Base-by-base conservation (phyloP, 2,888 invertebrate species). In the Tyria jacobaeae region DNA sequence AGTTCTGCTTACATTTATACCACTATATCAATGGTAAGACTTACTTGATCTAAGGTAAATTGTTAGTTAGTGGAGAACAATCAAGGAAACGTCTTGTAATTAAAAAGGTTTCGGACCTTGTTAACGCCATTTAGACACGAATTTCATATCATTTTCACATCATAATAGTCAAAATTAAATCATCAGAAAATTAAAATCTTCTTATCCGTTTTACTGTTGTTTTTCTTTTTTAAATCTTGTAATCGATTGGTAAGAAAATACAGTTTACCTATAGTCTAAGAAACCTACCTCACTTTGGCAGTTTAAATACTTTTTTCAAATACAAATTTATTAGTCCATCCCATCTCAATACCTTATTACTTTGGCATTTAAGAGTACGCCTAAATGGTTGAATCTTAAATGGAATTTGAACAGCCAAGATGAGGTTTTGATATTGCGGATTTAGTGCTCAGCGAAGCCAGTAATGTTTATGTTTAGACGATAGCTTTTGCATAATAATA, bases 321-420 rank as follows among this genome's bases (percentile, higher is more conserved):
- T 73, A 41, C 44, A 55, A 64, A 64, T 70, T 67, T 73, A 70
- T 76, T 67, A 62, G 58, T 31, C 57, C 37, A 49, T 61, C 73
- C 61, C 17, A n/a, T 73, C 75, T 57, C 24, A 25, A 34, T 57
- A 49, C 15, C 21, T 48, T 72, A 72, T 72, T 54, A 48, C 66
- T 44, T 72, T 44, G 57, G n/a, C 54, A 48, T 65, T 56, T 65
- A 72, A 51, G 55, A 55, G 47, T 4, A 27, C 41, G n/a, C 60
- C 15, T 70, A 53, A 55, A 57, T 31, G 57, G 31, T 48, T 17
- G 31, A 55, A 21, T n/a, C 52, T 49, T 57, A 34, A 39, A 59
- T 35, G 27, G 58, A 9, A 49, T 62, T 51, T 35, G 37, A 61
- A 51, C 21, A 5, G 39, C 9, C 27, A 12, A 53, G 48, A 53